Percentiles rank a stretch among this genome's conserved stretches.
These are phyloP conservation scores for Panulirus ornatus DNA, from an alignment of 1,140 invertebrate genomes.

Conservation along the genomic window DNA sequence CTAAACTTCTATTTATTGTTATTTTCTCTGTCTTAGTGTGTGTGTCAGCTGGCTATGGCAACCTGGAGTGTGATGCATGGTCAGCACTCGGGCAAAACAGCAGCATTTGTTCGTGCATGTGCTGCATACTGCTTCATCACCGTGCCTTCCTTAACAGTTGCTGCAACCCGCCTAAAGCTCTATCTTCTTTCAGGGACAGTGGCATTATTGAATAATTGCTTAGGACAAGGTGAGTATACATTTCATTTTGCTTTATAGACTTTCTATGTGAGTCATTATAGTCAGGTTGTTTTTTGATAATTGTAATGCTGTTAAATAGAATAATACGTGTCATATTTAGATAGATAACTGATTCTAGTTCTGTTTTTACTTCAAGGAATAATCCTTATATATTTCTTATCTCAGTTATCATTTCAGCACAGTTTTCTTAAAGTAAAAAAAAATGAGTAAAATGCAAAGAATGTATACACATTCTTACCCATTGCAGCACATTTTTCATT, in stretches of 20 bases:
- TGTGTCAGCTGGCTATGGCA: constrained; percentile 88
- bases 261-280: constrained; percentile 54
- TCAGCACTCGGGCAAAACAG: constrained; percentile 88
- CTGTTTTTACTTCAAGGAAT: too few relatives aligned
- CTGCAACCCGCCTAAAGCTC: constrained; percentile 87
- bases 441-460: too few relatives aligned
- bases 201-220: constrained; percentile 92
- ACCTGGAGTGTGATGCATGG: constrained; percentile 86
- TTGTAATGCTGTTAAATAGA: too few relatives aligned
- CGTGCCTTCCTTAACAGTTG: constrained; percentile 92
- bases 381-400: too few relatives aligned
- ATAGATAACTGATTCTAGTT: too few relatives aligned
- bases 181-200: constrained; percentile 93
- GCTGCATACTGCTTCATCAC: constrained; percentile 97
- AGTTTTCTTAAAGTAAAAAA: too few relatives aligned
- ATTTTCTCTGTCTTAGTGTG: constrained; percentile 84
- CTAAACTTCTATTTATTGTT: background rate
- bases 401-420: too few relatives aligned
- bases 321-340: too few relatives aligned
- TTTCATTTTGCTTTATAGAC: constrained; percentile 5
- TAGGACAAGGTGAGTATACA: constrained; percentile 90
- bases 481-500: too few relatives aligned
- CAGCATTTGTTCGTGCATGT: constrained; percentile 94
- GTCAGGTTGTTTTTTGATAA: constrained; percentile 22
- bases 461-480: too few relatives aligned